phyloP scores from a whole-genome alignment of 2,888 invertebrate species.

The Tachystola acroxantha region DNA sequence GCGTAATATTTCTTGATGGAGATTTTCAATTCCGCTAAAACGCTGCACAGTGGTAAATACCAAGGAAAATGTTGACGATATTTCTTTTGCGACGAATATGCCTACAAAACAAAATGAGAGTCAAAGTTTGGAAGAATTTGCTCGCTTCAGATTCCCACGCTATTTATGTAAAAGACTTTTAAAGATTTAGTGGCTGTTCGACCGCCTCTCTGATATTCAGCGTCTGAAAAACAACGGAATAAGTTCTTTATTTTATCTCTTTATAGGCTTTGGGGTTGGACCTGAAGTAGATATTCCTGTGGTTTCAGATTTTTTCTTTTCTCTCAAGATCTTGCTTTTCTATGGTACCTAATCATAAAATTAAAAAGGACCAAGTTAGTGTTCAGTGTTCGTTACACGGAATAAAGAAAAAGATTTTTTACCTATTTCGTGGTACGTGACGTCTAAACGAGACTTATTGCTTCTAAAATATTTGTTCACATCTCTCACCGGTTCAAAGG shows the following conservation, averaged over 20 bases:
- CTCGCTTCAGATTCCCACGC: background rate
- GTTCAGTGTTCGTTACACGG: too few relatives aligned
- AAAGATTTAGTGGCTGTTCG: background rate
- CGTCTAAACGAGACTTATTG: too few relatives aligned
- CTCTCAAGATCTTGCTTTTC: too few relatives aligned
- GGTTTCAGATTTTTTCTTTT: too few relatives aligned
- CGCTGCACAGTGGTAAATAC: constrained; percentile 12
- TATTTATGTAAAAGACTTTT: constrained; percentile 5
- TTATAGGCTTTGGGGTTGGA: too few relatives aligned
- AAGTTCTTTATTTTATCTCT: constrained; percentile 1
- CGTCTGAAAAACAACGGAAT: constrained; percentile 2
- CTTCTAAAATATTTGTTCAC: too few relatives aligned
- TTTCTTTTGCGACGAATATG: constrained; percentile 4
- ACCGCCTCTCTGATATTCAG: constrained; percentile 4
- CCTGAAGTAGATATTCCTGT: too few relatives aligned
- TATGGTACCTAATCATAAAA: too few relatives aligned
- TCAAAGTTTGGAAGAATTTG: background rate
- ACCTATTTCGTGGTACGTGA: too few relatives aligned
- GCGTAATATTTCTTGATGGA: constrained; percentile 9
- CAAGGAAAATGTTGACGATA: constrained; percentile 12
- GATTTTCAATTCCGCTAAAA: constrained; percentile 25
- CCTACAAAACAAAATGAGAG: background rate
- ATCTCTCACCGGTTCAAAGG: too few relatives aligned
- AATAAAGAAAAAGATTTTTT: too few relatives aligned
- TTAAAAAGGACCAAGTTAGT: too few relatives aligned